A percentile compares a stretch with the other conserved stretches of the same genome.
phyloP scores from a whole-genome alignment of 2,888 invertebrate genomes.

The Drosophila heteroneura region DNA sequence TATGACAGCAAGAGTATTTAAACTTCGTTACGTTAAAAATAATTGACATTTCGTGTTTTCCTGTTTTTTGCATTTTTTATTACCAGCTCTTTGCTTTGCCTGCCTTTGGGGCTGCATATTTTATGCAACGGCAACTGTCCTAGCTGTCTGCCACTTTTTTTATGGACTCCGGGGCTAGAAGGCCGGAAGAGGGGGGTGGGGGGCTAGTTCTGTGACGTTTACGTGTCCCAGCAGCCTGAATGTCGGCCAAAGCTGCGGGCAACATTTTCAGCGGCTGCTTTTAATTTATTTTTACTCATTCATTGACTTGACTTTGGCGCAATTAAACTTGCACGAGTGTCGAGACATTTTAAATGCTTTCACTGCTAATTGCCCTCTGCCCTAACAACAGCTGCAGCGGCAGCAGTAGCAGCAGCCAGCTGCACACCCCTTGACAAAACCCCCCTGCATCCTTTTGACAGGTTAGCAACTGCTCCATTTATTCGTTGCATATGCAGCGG shows the following conservation, averaged over 20 bases:
- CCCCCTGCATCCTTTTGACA: neutral
- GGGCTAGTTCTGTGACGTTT: conserved; percentile 1
- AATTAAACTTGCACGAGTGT: conserved; percentile 62
- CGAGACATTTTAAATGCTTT: conserved; percentile 58
- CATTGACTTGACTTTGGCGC: conserved; percentile 62
- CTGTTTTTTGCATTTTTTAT: conserved; percentile 44
- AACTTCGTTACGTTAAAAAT: conserved; percentile 3
- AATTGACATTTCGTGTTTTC: neutral
- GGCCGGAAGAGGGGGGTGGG: neutral
- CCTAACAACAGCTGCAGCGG: conserved; percentile 21
- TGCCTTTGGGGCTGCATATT: conserved; percentile 63
- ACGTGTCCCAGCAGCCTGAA: conserved; percentile 9
- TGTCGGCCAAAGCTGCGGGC: conserved; percentile 39
- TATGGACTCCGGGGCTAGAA: neutral
- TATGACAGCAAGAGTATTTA: conserved; percentile 11
- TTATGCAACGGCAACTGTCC: conserved; percentile 55
- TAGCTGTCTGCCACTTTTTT: conserved; percentile 14
- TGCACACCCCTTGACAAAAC: neutral
- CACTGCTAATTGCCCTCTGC: conserved; percentile 55
- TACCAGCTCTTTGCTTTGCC: conserved; percentile 38
- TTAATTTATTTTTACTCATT: conserved; percentile 57
- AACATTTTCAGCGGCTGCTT: conserved; percentile 35
- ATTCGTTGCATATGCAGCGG: conserved; percentile 9
- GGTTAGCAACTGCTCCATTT: conserved; percentile 39
- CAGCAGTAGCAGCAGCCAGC: neutral